A percentile compares a stretch with the other conserved stretches of the same genome.
Conservation (phyloP, 30 jellyfish, hydroid and myxozoan genomes). For the Cassiopea xamachana region DNA sequence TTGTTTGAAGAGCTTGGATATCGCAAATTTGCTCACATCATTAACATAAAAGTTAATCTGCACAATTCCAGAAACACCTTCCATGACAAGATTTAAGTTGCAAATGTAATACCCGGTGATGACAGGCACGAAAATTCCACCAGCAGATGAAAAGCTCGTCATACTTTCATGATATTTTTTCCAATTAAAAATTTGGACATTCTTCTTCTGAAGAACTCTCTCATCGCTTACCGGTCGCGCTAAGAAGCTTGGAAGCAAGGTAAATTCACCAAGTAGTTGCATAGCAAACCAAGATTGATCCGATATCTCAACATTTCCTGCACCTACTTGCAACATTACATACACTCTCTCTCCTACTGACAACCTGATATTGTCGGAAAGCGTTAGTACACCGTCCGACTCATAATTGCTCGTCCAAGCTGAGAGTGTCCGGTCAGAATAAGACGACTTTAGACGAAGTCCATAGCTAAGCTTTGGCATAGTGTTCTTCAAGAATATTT, state of each 20-base stretch:
- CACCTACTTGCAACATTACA: neutral
- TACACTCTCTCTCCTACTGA: constrained; percentile 45
- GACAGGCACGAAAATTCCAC: constrained; percentile 55
- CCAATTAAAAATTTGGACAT: constrained; percentile 39
- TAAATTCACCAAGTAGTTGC: constrained; percentile 44
- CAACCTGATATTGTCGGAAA: constrained; percentile 41
- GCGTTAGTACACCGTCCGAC: constrained; percentile 13
- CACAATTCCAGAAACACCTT: constrained; percentile 25
- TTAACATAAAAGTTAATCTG: neutral
- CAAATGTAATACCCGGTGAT: constrained; percentile 36
- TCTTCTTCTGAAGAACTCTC: neutral
- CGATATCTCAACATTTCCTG: neutral
- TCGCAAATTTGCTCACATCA: neutral
- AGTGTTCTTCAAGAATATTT: constrained; percentile 9
- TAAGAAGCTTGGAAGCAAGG: constrained; percentile 51
- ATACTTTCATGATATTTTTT: constrained; percentile 44
- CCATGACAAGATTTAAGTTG: constrained; percentile 56
- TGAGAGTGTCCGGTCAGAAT: constrained; percentile 29
- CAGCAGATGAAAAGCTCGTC: constrained; percentile 63
- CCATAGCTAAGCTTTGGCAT: constrained; percentile 29
- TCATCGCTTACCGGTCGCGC: constrained; percentile 52
- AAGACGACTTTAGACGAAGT: constrained; percentile 42
- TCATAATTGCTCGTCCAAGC: constrained; percentile 41
- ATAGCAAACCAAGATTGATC: constrained; percentile 31
- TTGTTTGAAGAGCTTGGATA: constrained; percentile 5